Percentiles rank a stretch among this genome's conserved stretches.
These are phyloP conservation scores for Thamnophis elegans DNA, from an alignment of 2,797 vertebrate genomes.

Conservation along the genomic window DNA sequence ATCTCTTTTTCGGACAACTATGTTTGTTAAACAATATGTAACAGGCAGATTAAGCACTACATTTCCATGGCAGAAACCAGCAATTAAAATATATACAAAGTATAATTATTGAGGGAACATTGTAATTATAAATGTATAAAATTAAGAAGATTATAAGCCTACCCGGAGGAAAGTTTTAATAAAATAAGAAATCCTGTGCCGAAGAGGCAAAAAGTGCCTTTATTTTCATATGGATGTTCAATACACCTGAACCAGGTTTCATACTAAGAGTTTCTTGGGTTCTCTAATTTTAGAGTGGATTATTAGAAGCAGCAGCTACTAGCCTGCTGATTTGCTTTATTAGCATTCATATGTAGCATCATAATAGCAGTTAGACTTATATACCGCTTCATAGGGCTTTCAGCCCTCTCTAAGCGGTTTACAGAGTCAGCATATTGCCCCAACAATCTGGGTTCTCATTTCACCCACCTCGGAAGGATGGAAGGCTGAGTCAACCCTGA, in stretches of 20 bases:
- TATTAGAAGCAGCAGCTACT: background rate
- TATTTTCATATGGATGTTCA: background rate
- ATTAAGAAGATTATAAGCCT: background rate
- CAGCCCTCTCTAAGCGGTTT: too few relatives aligned
- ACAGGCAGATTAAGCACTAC: background rate
- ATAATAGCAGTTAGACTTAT: too few relatives aligned
- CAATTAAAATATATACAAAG: background rate
- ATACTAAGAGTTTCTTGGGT: background rate
- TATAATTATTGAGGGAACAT: background rate
- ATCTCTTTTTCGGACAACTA: background rate
- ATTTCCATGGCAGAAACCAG: background rate
- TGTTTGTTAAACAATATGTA: background rate
- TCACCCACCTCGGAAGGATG: too few relatives aligned
- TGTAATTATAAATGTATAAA: background rate
- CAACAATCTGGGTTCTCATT: too few relatives aligned
- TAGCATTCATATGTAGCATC: background rate
- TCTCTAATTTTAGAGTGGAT: background rate
- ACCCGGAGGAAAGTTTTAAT: background rate
- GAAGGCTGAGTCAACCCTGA: too few relatives aligned
- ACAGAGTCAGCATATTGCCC: too few relatives aligned
- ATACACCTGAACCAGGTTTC: background rate
- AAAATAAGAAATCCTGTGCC: background rate
- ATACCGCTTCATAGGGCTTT: too few relatives aligned
- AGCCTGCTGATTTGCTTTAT: background rate
- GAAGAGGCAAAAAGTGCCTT: background rate